phyloP scores from a whole-genome alignment of 2,797 vertebrate genomes.

The Thamnophis elegans region DNA sequence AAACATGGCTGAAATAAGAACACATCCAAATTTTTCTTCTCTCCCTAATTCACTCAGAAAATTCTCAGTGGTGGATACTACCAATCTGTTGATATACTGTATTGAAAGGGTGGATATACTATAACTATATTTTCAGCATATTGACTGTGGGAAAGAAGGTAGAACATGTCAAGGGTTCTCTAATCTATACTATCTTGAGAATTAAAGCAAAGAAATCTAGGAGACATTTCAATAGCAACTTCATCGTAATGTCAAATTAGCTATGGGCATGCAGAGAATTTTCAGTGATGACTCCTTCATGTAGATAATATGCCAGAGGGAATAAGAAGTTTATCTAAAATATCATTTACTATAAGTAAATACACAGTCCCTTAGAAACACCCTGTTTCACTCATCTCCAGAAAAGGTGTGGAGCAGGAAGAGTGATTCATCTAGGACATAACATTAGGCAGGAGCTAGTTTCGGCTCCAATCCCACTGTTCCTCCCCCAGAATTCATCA shows the following conservation, averaged over 20 bases:
- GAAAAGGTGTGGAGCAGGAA: constrained; percentile 19
- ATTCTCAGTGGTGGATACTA: not conserved
- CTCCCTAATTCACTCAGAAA: not conserved
- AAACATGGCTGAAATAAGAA: not conserved
- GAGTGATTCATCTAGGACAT: not conserved
- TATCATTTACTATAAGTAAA: not conserved
- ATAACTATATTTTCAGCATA: not conserved
- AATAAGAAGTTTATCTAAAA: accelerated
- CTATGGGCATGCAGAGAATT: not conserved
- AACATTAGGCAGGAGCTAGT: not conserved
- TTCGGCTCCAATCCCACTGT: not conserved
- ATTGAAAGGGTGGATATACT: not conserved
- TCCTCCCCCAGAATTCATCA: not conserved
- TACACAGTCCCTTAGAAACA: not conserved
- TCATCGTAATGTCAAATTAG: not conserved
- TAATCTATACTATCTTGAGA: not conserved
- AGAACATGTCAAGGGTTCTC: not conserved
- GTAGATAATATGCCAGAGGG: not conserved
- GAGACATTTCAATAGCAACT: not conserved
- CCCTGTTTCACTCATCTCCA: constrained; percentile 28
- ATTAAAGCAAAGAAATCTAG: not conserved
- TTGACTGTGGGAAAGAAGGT: not conserved
- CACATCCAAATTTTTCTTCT: not conserved
- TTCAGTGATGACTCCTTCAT: not conserved
- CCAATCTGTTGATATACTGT: not conserved